These are phyloP conservation scores for Drosophila nannoptera DNA, from an alignment of 1,140 invertebrate genomes.

Conservation along the genomic window DNA sequence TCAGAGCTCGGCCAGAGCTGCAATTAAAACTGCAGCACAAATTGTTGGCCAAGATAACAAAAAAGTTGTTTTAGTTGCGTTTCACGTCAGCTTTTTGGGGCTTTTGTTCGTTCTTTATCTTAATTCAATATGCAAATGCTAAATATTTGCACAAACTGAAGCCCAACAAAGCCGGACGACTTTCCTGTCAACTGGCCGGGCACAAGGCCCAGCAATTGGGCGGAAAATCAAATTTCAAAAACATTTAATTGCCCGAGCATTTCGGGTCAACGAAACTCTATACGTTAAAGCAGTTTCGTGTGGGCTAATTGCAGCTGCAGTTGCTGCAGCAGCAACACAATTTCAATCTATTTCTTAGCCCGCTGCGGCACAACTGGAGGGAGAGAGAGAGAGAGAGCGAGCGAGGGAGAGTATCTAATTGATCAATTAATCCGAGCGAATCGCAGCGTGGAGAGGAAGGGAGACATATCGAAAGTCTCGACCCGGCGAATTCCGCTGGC, in stretches of 20 bases:
- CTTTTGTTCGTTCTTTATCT: conserved; percentile 52
- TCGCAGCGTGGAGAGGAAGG: background rate
- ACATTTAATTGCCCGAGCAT: conserved; percentile 8
- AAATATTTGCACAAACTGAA: conserved; percentile 66
- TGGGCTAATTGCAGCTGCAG: conserved; percentile 34
- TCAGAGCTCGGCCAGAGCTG: conserved; percentile 58
- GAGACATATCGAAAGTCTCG: too few relatives aligned
- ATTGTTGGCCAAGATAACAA: conserved; percentile 36
- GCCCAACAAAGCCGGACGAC: conserved; percentile 38
- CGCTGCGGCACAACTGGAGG: conserved; percentile 7
- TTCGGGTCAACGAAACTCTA: conserved; percentile 4
- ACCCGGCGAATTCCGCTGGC: background rate
- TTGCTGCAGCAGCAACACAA: background rate
- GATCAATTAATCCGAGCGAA: background rate
- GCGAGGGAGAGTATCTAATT: background rate
- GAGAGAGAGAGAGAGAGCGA: background rate
- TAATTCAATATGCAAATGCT: conserved; percentile 75
- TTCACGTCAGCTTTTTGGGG: conserved; percentile 52
- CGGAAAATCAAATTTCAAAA: conserved; percentile 55
- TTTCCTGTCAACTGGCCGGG: conserved; percentile 31
- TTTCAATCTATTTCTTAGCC: conserved; percentile 29
- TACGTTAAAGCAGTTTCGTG: conserved; percentile 7
- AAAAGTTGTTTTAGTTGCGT: conserved; percentile 57
- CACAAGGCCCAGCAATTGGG: conserved; percentile 49
- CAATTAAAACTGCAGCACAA: conserved; percentile 70